Evolutionary conservation across 2,113 vertebrate genomes (phyloP).

Genomic region (Dryoscopus gambensis): DNA sequence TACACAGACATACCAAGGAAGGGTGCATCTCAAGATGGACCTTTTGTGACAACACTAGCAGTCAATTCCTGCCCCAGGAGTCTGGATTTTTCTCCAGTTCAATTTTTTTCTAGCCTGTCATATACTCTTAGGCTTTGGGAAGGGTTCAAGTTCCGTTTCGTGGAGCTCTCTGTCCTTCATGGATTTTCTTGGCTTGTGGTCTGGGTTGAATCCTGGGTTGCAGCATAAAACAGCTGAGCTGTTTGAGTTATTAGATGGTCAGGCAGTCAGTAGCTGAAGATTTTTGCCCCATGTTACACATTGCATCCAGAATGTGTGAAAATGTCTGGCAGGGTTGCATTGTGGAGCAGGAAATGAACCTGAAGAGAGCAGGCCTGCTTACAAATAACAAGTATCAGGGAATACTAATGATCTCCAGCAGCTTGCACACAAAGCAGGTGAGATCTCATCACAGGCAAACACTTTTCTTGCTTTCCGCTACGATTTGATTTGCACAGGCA

Average conservation of each 20-base stretch:
- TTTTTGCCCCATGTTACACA: background rate
- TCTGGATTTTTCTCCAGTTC: background rate
- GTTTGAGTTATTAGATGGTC: background rate
- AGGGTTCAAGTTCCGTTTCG: background rate
- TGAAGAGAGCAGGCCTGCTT: background rate
- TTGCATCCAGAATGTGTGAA: background rate
- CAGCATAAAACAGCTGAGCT: background rate
- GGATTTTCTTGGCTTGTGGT: background rate
- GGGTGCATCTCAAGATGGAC: background rate
- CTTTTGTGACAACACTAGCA: background rate
- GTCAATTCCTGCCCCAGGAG: background rate
- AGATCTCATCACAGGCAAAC: background rate
- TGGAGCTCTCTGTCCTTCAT: background rate
- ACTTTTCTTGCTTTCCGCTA: background rate
- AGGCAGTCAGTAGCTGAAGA: background rate
- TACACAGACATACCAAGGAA: background rate
- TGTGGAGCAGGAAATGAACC: background rate
- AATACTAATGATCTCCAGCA: background rate
- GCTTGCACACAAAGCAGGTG: background rate
- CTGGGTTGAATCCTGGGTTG: background rate
- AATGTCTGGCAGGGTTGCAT: background rate
- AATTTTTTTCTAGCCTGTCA: background rate
- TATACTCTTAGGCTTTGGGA: background rate
- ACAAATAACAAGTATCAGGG: background rate
- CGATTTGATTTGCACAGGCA: rapidly evolving